Conservation (phyloP, 1,140 invertebrate species). For the Procambarus virginalis region DNA sequence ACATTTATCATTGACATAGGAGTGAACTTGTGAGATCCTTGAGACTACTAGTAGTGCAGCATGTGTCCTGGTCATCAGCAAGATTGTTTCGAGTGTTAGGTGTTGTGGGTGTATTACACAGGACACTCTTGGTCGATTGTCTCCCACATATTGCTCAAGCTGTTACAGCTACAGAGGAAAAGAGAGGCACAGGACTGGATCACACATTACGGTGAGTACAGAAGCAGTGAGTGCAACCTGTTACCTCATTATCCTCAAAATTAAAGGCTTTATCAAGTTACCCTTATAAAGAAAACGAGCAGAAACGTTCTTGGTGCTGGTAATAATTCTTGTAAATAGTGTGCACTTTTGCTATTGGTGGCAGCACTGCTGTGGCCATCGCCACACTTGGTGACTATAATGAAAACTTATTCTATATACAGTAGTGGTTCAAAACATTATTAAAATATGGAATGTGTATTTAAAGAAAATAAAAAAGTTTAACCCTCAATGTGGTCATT, state of each 20-base stretch:
- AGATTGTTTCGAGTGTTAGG: constrained; percentile 55
- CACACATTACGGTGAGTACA: constrained; percentile 54
- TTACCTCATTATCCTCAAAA: background rate
- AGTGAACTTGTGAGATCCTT: constrained; percentile 31
- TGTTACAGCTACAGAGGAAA: constrained; percentile 60
- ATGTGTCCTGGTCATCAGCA: constrained; percentile 59
- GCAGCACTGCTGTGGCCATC: too few relatives aligned
- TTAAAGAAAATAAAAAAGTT: background rate
- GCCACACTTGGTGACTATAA: too few relatives aligned
- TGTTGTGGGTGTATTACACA: constrained; percentile 45
- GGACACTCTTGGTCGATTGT: constrained; percentile 38
- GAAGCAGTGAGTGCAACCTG: background rate
- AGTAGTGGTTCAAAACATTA: background rate
- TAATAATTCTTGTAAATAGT: too few relatives aligned
- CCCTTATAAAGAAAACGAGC: too few relatives aligned
- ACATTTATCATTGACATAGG: background rate
- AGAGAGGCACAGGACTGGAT: constrained; percentile 63
- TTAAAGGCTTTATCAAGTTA: too few relatives aligned
- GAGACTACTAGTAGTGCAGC: constrained; percentile 40
- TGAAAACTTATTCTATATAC: background rate
- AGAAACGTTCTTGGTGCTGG: too few relatives aligned
- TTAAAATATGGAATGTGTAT: background rate
- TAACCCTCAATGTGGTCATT: too few relatives aligned
- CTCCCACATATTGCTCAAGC: constrained; percentile 55
- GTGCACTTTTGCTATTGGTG: too few relatives aligned